phyloP scores from a whole-genome alignment of 2,888 invertebrate genomes.

The Aleiodes alternator region DNA sequence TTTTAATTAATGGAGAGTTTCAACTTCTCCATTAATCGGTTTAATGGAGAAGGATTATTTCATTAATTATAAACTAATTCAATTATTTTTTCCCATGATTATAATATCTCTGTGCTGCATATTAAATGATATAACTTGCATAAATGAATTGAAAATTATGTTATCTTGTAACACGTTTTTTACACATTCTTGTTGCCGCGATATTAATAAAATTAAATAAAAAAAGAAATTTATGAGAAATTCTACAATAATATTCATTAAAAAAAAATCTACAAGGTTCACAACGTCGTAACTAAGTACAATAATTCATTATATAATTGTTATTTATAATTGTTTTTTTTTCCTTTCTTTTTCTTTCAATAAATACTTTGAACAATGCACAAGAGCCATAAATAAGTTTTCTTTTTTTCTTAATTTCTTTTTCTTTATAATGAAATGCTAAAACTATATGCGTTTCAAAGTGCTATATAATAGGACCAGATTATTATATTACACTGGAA shows the following conservation, averaged over 20 bases:
- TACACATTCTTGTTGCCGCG: constrained; percentile 37
- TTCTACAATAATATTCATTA: constrained; percentile 54
- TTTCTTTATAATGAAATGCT: constrained; percentile 57
- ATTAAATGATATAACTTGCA: constrained; percentile 54
- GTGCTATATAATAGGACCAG: constrained; percentile 61
- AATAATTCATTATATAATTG: constrained; percentile 62
- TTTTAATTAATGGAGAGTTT: not conserved
- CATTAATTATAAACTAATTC: not conserved
- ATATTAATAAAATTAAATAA: constrained; percentile 33
- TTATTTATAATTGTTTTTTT: constrained; percentile 59
- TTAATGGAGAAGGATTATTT: constrained; percentile 1
- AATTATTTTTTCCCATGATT: constrained; percentile 53
- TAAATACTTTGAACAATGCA: constrained; percentile 70
- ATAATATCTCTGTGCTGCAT: constrained; percentile 59
- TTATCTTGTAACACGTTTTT: constrained; percentile 45
- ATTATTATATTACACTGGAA: constrained; percentile 55
- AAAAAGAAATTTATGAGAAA: constrained; percentile 53
- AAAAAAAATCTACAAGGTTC: constrained; percentile 60
- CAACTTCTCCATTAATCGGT: constrained; percentile 21
- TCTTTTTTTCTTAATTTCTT: constrained; percentile 45
- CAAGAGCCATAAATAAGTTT: constrained; percentile 69
- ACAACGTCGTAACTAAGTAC: constrained; percentile 63
- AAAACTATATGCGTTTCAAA: constrained; percentile 62
- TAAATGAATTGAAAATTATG: constrained; percentile 46
- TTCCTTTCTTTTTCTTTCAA: constrained; percentile 63